Conservation (phyloP, 1,140 invertebrate species). For the Arion vulgaris region DNA sequence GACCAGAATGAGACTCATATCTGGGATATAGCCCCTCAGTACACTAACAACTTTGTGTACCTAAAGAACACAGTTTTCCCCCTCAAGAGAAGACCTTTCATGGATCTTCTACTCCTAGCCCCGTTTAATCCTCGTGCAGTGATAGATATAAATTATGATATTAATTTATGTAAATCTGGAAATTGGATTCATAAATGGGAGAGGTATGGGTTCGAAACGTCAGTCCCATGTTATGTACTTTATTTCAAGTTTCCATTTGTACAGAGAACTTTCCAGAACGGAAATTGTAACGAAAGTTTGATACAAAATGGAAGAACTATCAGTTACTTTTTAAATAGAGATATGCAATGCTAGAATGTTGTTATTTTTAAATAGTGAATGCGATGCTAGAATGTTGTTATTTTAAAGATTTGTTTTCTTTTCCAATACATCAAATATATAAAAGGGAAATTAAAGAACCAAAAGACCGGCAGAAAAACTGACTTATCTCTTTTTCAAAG, state of each 20-base stretch:
- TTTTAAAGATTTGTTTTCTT: no score
- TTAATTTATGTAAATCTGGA: slow-evolving; percentile 29
- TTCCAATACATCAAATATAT: no score
- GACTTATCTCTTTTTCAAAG: no score
- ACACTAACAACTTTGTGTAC: slow-evolving; percentile 21
- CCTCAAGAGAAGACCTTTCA: slow-evolving; percentile 40
- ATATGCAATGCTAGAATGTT: not conserved
- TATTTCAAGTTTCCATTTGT: slow-evolving; percentile 30
- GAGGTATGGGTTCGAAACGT: not conserved
- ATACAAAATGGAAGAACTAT: not conserved
- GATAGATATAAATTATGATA: slow-evolving; percentile 28
- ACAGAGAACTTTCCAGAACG: not conserved
- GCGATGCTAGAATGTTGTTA: not conserved
- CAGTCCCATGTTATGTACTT: slow-evolving; percentile 19
- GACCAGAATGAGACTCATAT: slow-evolving; percentile 50
- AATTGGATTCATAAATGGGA: slow-evolving; percentile 40
- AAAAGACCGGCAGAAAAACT: no score
- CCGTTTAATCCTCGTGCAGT: slow-evolving; percentile 37
- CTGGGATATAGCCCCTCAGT: slow-evolving; percentile 42
- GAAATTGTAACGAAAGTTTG: slow-evolving; percentile 32
- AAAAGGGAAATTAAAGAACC: no score
- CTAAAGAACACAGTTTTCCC: slow-evolving; percentile 46
- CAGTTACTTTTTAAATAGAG: not conserved
- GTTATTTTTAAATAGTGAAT: no score
- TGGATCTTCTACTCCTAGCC: slow-evolving; percentile 35